Evolutionary conservation across 2,888 invertebrate species (phyloP).

Genomic region (Rhingia rostrata): DNA sequence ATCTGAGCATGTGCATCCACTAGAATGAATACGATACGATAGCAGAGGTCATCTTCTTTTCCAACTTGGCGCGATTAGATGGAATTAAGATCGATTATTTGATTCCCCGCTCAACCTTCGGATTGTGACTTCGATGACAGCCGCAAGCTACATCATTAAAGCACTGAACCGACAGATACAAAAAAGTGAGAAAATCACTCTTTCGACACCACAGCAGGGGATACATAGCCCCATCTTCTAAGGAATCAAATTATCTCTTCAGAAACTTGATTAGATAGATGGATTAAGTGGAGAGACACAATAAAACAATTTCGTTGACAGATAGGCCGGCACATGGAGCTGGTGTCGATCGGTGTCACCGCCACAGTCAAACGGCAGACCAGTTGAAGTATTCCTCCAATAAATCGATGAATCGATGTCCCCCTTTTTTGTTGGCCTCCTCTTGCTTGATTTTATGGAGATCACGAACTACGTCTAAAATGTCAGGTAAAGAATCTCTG

Average conservation of each 20-base stretch:
- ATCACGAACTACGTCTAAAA: constrained; percentile 68
- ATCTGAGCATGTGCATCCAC: constrained; percentile 65
- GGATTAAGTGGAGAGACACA: constrained; percentile 65
- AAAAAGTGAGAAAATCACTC: constrained; percentile 65
- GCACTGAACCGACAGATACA: constrained; percentile 15
- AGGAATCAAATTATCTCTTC: constrained; percentile 66
- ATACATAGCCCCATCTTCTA: constrained; percentile 42
- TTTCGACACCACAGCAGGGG: constrained; percentile 60
- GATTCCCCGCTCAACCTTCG: constrained; percentile 75
- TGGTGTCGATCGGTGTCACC: constrained; percentile 45
- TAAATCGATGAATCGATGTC: constrained; percentile 52
- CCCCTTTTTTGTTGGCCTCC: constrained; percentile 1
- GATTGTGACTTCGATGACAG: constrained; percentile 57
- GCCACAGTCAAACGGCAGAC: constrained; percentile 3
- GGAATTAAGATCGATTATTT: constrained; percentile 82
- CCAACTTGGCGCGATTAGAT: constrained; percentile 60
- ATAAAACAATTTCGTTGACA: constrained; percentile 64
- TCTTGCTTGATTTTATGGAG: constrained; percentile 51
- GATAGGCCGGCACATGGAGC: constrained; percentile 62
- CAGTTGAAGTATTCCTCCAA: constrained; percentile 37
- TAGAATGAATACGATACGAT: constrained; percentile 56
- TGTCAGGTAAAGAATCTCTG: constrained; percentile 57
- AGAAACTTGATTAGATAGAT: constrained; percentile 67
- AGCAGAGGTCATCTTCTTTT: constrained; percentile 58
- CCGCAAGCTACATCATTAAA: constrained; percentile 47